phyloP scores from a whole-genome alignment of 1,140 invertebrate genomes.

The Semibalanus balanoides region DNA sequence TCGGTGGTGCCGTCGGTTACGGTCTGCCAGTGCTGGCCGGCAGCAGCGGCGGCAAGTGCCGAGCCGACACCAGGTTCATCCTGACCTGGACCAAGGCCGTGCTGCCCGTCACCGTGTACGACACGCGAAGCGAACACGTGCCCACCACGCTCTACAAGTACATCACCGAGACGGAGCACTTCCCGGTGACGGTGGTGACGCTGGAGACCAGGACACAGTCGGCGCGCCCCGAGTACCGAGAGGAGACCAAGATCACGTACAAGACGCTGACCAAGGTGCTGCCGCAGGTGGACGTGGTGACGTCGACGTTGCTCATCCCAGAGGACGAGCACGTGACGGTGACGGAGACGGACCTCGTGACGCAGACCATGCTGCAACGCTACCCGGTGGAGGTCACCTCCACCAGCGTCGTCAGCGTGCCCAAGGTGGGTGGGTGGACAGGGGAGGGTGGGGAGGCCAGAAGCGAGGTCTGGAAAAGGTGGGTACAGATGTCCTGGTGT shows the following conservation, averaged over 20 bases:
- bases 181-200: constrained; percentile 20
- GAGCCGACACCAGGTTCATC: neutral
- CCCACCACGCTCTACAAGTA: constrained; percentile 22
- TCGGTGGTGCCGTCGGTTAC: constrained; percentile 9
- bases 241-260: neutral
- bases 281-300: neutral
- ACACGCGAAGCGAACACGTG: constrained; percentile 13
- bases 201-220: constrained; percentile 18
- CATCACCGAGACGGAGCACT: constrained; percentile 20
- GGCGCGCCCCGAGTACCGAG: neutral
- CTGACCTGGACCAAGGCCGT: neutral
- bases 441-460: too few species aligned
- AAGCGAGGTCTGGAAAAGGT: too few species aligned
- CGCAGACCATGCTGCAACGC: neutral
- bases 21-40: constrained; percentile 16
- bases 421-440: neutral
- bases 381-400: neutral
- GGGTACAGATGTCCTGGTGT: too few species aligned
- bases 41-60: constrained; percentile 21
- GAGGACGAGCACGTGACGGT: neutral
- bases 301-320: neutral
- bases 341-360: neutral
- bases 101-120: neutral
- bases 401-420: neutral
- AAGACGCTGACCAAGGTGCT: neutral